Evolutionary conservation across 1,140 invertebrate species (phyloP).

Genomic region (Lepidurus arcticus): DNA sequence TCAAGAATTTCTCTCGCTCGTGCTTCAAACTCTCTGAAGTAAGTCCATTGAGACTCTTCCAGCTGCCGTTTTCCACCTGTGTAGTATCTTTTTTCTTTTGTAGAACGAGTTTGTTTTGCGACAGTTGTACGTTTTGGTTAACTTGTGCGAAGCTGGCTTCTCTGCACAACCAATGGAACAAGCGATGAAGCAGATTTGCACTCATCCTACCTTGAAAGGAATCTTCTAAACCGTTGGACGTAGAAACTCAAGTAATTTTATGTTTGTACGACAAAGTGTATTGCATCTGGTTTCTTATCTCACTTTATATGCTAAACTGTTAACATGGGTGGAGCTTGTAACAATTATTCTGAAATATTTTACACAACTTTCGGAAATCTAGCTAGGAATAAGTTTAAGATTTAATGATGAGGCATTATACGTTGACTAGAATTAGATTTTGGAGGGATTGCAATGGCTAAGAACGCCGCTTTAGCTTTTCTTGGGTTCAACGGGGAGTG

Average conservation of each 20-base stretch:
- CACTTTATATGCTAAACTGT: neutral
- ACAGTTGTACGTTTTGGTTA: constrained; percentile 47
- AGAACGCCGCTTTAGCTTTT: neutral
- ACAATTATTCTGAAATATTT: neutral
- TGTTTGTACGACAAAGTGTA: neutral
- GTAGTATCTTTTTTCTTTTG: constrained; percentile 31
- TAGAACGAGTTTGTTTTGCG: constrained; percentile 47
- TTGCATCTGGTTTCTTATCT: neutral
- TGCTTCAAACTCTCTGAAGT: constrained; percentile 38
- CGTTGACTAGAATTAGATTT: constrained; percentile 15
- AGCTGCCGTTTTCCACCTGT: neutral
- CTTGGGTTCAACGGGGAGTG: neutral
- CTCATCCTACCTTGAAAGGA: constrained; percentile 32
- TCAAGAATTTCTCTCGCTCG: constrained; percentile 38
- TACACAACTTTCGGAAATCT: neutral
- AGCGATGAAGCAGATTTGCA: constrained; percentile 39
- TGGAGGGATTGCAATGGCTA: constrained; percentile 6
- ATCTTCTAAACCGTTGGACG: constrained; percentile 26
- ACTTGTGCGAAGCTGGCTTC: constrained; percentile 46
- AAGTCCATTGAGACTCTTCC: constrained; percentile 27
- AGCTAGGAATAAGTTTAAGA: neutral
- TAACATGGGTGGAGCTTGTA: neutral
- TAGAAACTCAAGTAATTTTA: neutral
- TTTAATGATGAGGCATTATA: neutral
- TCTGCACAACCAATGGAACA: constrained; percentile 34